Evolutionary conservation across 2,888 invertebrate genomes (phyloP), one percentile per base, ranked within the genome.

Genomic region (Leucophenga montana): DNA sequence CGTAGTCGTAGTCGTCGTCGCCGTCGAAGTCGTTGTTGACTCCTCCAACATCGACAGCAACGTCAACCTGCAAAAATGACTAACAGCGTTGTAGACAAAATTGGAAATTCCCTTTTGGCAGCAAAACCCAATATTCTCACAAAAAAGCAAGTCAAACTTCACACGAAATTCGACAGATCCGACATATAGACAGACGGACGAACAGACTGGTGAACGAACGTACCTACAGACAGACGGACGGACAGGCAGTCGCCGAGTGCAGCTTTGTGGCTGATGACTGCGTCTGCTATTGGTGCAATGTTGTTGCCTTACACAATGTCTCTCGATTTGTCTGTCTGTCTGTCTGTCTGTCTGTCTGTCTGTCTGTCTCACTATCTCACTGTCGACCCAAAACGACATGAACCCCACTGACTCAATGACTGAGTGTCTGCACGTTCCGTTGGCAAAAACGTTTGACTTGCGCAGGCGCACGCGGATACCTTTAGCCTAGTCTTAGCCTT

Each of bases 361-460:
- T 61, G 67, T 70, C 72, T 57, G 68, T 53, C 53, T 18, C 39
- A 8, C n/a, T 44, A 53, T 69, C 67, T 27, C 31, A 59, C 54
- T 69, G 44, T 57, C 56, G 53, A 67, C 65, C 22, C 54, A 44
- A 27, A 57, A 50, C 59, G 73, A 70, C 27, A 39, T 77, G 83
- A 82, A 83, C 81, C 62, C 82, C 83, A 84, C 84, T 82, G 83
- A 82, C 83, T 84, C 83, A 84, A 83, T 82, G 84, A 82, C 83
- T 81, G 81, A 84, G 75, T 82, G 83, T 72, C 78, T 67, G 50
- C 33, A 61, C 48, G 48, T 53, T 39, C 39, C 53, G 69, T 53
- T 64, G 71, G 64, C 67, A 71, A 71, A 79, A 65, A 31, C 65
- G 27, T 65, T 65, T 50, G 50, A 65, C 65, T 65, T 50, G 65